Evolutionary conservation across 2,888 invertebrate species (phyloP).

Genomic region (Ornithoptera priamus): DNA sequence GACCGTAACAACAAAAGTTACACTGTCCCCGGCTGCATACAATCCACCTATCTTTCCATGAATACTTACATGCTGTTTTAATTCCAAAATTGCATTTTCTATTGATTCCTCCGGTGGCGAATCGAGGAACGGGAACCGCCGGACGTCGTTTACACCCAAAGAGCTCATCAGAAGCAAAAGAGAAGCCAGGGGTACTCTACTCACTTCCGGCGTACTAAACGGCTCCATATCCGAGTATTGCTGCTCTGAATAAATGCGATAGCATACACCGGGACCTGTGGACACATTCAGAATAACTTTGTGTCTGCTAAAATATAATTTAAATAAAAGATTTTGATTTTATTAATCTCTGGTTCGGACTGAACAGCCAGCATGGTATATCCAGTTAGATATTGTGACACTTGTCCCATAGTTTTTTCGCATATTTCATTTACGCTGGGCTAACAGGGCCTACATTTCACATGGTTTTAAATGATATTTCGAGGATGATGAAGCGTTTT

Average conservation of each 20-base stretch:
- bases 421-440: too few species aligned
- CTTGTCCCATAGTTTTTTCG: too few species aligned
- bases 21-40: background rate
- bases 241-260: constrained; percentile 91
- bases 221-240: constrained; percentile 89
- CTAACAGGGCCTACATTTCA: too few species aligned
- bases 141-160: constrained; percentile 93
- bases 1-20: too few species aligned
- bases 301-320: background rate
- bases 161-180: constrained; percentile 95
- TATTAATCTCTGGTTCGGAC: too few species aligned
- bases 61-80: constrained; percentile 89
- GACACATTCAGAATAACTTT: background rate
- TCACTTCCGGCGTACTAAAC: constrained; percentile 95
- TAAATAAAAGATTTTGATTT: too few species aligned
- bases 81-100: constrained; percentile 90
- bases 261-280: constrained; percentile 95
- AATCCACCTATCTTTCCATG: background rate
- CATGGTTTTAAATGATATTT: too few species aligned
- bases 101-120: constrained; percentile 91
- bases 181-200: constrained; percentile 95
- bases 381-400: too few species aligned
- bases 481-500: too few species aligned
- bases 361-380: too few species aligned
- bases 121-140: constrained; percentile 97